phyloP scores from a whole-genome alignment of 2,888 invertebrate genomes.

The Andrena fulva region DNA sequence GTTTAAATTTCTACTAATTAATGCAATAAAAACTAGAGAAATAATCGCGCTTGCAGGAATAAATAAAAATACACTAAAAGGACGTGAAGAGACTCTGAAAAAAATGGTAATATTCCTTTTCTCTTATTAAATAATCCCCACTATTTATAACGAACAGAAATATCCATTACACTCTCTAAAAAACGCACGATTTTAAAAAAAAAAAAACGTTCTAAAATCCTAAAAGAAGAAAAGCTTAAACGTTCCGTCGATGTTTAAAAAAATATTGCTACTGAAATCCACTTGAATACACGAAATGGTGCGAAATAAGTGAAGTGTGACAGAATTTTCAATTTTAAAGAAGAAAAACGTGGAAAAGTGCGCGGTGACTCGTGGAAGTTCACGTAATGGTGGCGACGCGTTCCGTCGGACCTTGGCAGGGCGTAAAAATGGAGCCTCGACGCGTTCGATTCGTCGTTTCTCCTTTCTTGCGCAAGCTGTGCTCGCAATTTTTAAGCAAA shows the following conservation, averaged over 20 bases:
- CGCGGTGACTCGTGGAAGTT: neutral
- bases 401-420: conserved; percentile 66
- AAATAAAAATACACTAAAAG: neutral
- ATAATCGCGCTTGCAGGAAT: neutral
- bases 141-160: neutral
- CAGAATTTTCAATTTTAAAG: neutral
- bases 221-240: neutral
- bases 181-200: neutral
- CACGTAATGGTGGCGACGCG: conserved; percentile 44
- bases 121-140: neutral
- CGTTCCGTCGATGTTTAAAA: rapidly evolving
- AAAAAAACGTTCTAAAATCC: neutral
- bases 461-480: neutral
- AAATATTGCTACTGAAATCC: neutral
- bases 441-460: neutral
- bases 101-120: neutral
- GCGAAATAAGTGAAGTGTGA: neutral
- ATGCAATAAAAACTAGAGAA: neutral
- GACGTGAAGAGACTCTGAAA: neutral
- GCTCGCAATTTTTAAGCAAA: neutral
- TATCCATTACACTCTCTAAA: neutral
- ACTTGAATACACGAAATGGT: neutral
- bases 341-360: neutral
- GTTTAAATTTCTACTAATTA: neutral
- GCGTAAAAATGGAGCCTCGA: conserved; percentile 73